Base-by-base conservation (phyloP, 2,113 vertebrate genomes). In the Zosterops pallidus region DNA sequence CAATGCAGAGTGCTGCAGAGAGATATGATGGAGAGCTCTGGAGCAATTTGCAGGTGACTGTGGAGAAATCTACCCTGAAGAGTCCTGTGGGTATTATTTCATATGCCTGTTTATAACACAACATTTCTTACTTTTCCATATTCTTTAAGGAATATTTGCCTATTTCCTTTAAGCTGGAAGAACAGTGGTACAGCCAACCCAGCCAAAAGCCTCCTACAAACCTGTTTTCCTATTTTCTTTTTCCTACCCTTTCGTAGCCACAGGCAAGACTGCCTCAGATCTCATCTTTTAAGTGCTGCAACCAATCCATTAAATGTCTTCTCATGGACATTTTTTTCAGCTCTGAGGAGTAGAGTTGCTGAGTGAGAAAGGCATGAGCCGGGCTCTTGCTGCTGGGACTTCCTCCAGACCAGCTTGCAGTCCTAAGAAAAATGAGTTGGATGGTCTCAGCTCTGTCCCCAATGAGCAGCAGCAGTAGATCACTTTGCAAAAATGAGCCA, bases 391-490 rank as follows among this genome's bases (percentile, higher is more conserved):
- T 82, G 56, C 92, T 59, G 62, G 93, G 97, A 86, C 91, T 96
- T 97, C 96, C 95, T 76, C 75, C 89, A 90, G 95, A 96, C 91
- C 90, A 68, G 95, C 87, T 72, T 55, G 44, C 49, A 67, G 91
- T 86, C 96, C 94, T 77, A 74, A 98, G 98, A 97, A 96, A 97
- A 97, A 97, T 95, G 97, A 96, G 70, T 55, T 63, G 65, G 95
- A 94, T 72, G 93, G 97, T 92, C 95, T 91, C 81, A 59, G 95
- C 91, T 91, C 71, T 15, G 96, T 92, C 96, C 94, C 96, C 93
- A 92, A 83, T 94, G 97, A 96, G 83, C 92, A 85, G 96, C 76
- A 80, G 97, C 86, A 71, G 96, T 96, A 96, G 96, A 98, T 97
- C 97, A 96, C 95, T 89, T 96, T 74, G 75, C 95, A 96, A 93